Evolutionary conservation across 2,888 invertebrate species (phyloP), one percentile per base, ranked within the genome.

Genomic region (Phyllotreta cruciferae): DNA sequence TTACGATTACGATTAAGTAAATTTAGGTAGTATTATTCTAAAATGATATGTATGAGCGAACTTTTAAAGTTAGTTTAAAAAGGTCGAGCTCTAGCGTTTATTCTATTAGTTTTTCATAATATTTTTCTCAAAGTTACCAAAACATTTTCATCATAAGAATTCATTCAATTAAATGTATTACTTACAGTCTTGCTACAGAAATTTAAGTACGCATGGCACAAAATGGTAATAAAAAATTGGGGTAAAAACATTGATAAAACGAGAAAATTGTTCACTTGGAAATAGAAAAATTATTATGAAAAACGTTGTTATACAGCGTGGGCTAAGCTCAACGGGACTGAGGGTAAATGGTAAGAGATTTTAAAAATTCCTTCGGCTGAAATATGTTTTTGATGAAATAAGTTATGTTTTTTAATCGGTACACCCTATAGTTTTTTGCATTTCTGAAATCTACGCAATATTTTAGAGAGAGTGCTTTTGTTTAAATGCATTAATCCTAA

Each of bases 11-110:
- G 24, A 24, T 24, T 24, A 24, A 68, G 69, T 68, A 68, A 49
- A 63, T 67, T 65, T 56, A 67, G 66, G 63, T 67, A 65, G 52
- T 68, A 69, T 73, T 75, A 75, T 70, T 72, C 75, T 78, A 78
- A 70, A 74, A 76, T 80, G 80, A 81, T 81, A 80, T 81, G 80
- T 81, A 80, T 80, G 79, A 80, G 81, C 80, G 79, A 80, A 80
- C 79, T 70, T 74, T 73, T 62, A 41, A n/a, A 66, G 58, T 49
- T 68, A 60, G 56, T 60, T n/a, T 62, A 54, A 47, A 64, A 64
- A 64, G 62, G 39, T 64, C 55, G 62, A 66, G 62, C 64, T 64
- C 66, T 64, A 66, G 42, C 41, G 47, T 47, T n/a, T 53, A 52
- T 37, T 41, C 34, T 13, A 50, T 14, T 35, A 49, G 50, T 57